A percentile compares a stretch with the other conserved stretches of the same genome.
phyloP scores from a whole-genome alignment of 2,888 invertebrate species.

The Nesidiocoris tenuis region DNA sequence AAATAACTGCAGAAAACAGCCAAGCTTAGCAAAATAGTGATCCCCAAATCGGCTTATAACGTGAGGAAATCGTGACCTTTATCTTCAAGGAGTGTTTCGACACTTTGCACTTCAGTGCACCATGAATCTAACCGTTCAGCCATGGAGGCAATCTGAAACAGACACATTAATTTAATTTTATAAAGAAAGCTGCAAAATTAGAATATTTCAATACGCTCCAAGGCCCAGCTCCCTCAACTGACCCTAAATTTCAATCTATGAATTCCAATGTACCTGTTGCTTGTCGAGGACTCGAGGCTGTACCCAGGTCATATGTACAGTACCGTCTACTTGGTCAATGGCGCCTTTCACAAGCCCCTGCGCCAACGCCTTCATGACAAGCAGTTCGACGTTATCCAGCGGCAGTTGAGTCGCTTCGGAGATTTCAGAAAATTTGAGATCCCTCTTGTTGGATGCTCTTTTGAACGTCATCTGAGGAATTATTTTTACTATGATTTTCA shows the following conservation, averaged over 20 bases:
- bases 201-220: too few relatives aligned
- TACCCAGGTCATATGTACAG: constrained; percentile 81
- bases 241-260: too few relatives aligned
- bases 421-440: constrained; percentile 87
- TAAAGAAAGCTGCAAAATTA: too few relatives aligned
- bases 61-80: constrained; percentile 78
- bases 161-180: constrained; percentile 51
- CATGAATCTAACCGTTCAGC: constrained; percentile 69
- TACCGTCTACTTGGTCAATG: constrained; percentile 84
- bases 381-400: constrained; percentile 82
- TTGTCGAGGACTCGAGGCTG: constrained; percentile 77
- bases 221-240: too few relatives aligned
- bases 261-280: constrained; percentile 62
- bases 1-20: not conserved
- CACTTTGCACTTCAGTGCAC: constrained; percentile 71
- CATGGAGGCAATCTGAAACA: constrained; percentile 68
- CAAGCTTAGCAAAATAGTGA: not conserved
- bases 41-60: constrained; percentile 55
- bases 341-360: constrained; percentile 90
- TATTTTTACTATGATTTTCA: too few relatives aligned
- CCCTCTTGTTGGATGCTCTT: constrained; percentile 80
- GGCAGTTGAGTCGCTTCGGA: constrained; percentile 81
- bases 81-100: constrained; percentile 71
- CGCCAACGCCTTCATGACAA: constrained; percentile 97
- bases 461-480: constrained; percentile 84